Evolutionary conservation across 2,888 invertebrate genomes (phyloP).

Genomic region (Mimas tiliae): DNA sequence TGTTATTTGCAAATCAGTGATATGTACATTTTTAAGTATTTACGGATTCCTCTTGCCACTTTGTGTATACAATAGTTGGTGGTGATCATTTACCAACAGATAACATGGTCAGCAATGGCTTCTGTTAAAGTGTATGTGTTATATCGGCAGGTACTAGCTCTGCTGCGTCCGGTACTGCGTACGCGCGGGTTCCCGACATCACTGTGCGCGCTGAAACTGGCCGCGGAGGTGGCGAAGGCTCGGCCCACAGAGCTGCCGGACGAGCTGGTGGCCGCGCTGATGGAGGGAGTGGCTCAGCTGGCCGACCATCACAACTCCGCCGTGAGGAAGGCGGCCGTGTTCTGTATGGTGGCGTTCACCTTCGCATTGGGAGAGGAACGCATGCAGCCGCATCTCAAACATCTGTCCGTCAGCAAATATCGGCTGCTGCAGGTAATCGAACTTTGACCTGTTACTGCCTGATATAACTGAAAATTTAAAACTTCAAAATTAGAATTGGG

Average conservation of each 20-base stretch:
- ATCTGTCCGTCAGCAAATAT: slow-evolving; percentile 95
- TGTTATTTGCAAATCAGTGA: too few species aligned
- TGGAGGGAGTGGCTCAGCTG: slow-evolving; percentile 94
- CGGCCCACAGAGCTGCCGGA: slow-evolving; percentile 89
- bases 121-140: too few species aligned
- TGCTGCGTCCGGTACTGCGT: slow-evolving; percentile 93
- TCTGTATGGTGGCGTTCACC: slow-evolving; percentile 98
- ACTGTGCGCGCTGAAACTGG: slow-evolving; percentile 96
- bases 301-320: slow-evolving; percentile 96
- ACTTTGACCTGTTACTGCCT: too few species aligned
- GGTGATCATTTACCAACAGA: neutral
- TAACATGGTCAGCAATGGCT: neutral
- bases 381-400: slow-evolving; percentile 91
- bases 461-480: neutral
- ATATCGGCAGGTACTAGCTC: slow-evolving; percentile 81
- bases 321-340: slow-evolving; percentile 97
- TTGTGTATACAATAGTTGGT: too few species aligned
- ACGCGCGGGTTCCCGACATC: slow-evolving; percentile 95
- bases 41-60: too few species aligned
- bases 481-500: too few species aligned
- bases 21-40: too few species aligned
- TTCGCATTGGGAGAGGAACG: slow-evolving; percentile 94
- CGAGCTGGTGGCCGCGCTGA: slow-evolving; percentile 90
- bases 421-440: slow-evolving; percentile 88
- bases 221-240: slow-evolving; percentile 92